phyloP scores from a whole-genome alignment of 2,113 vertebrate genomes.

The Percopsis transmontana region DNA sequence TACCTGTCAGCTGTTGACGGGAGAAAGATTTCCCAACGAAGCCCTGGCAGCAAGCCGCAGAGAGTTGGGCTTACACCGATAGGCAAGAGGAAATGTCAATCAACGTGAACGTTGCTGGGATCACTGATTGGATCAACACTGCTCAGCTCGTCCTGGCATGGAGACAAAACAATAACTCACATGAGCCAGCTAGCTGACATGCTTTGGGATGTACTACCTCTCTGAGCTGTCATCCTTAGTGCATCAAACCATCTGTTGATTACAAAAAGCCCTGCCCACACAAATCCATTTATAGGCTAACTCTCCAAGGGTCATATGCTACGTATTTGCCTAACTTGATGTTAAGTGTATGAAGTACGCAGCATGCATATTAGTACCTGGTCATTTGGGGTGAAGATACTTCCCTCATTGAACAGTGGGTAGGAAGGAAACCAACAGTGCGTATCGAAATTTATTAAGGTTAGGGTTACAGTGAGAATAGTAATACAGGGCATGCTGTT shows the following conservation, averaged over 20 bases:
- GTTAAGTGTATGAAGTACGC: neutral
- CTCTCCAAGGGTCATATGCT: slow-evolving; percentile 30
- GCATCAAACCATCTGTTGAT: slow-evolving; percentile 75
- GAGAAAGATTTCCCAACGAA: slow-evolving; percentile 38
- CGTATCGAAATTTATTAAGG: slow-evolving; percentile 42
- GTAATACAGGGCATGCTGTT: neutral
- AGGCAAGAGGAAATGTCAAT: slow-evolving; percentile 58
- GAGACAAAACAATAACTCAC: slow-evolving; percentile 53
- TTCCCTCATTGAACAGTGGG: neutral
- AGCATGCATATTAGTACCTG: no score
- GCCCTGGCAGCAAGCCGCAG: slow-evolving; percentile 40
- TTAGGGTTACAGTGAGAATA: neutral
- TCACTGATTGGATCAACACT: slow-evolving; percentile 48
- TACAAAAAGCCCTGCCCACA: slow-evolving; percentile 47
- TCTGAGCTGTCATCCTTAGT: slow-evolving; percentile 72
- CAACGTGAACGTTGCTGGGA: slow-evolving; percentile 35
- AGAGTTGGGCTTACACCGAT: slow-evolving; percentile 20
- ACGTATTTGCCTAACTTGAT: slow-evolving; percentile 8
- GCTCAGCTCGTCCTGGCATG: slow-evolving; percentile 47
- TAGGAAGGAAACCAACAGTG: slow-evolving; percentile 2
- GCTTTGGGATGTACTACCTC: slow-evolving; percentile 64
- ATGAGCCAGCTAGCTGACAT: slow-evolving; percentile 64
- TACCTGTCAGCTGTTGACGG: slow-evolving; percentile 56
- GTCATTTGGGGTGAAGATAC: neutral
- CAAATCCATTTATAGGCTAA: slow-evolving; percentile 34